Percentiles rank a stretch among this genome's conserved stretches.
Conservation (phyloP, 2,888 invertebrate species). For the Priapulus caudatus region DNA sequence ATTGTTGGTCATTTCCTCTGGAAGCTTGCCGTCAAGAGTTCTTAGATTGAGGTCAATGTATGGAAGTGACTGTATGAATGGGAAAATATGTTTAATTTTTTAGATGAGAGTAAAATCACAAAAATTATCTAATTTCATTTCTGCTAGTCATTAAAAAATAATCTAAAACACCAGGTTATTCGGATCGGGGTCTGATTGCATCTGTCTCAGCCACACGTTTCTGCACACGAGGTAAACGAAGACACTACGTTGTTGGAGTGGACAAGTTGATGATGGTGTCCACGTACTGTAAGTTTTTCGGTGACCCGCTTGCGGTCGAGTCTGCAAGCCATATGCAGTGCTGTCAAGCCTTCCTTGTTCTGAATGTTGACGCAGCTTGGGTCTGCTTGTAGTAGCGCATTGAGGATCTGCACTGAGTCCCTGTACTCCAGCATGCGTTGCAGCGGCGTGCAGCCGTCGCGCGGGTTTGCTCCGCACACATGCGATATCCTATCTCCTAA, state of each 20-base stretch:
- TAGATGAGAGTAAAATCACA: too few relatives aligned
- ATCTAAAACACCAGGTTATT: too few relatives aligned
- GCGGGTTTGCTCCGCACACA: neutral
- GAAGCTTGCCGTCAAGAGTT: constrained; percentile 28
- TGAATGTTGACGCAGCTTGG: constrained; percentile 28
- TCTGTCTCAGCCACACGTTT: too few relatives aligned
- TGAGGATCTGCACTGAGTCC: constrained; percentile 18
- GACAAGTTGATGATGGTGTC: too few relatives aligned
- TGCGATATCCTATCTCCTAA: neutral
- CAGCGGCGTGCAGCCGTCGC: constrained; percentile 1
- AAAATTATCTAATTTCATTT: too few relatives aligned
- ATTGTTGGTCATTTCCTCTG: constrained; percentile 30
- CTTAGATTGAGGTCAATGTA: constrained; percentile 28
- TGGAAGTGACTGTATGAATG: constrained; percentile 11
- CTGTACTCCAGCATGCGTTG: neutral
- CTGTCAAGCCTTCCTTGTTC: constrained; percentile 28
- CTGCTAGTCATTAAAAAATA: too few relatives aligned
- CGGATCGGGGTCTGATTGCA: too few relatives aligned
- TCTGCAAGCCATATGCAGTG: constrained; percentile 30
- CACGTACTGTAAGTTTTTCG: too few relatives aligned
- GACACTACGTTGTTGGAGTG: too few relatives aligned
- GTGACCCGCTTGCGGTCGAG: constrained; percentile 26
- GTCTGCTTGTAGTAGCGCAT: constrained; percentile 25
- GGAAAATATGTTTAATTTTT: too few relatives aligned
- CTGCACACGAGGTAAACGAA: too few relatives aligned